Evolutionary conservation across 2,797 vertebrate species (phyloP), one percentile per base, ranked within the genome.

Genomic region (Dromococcyx pavoninus): DNA sequence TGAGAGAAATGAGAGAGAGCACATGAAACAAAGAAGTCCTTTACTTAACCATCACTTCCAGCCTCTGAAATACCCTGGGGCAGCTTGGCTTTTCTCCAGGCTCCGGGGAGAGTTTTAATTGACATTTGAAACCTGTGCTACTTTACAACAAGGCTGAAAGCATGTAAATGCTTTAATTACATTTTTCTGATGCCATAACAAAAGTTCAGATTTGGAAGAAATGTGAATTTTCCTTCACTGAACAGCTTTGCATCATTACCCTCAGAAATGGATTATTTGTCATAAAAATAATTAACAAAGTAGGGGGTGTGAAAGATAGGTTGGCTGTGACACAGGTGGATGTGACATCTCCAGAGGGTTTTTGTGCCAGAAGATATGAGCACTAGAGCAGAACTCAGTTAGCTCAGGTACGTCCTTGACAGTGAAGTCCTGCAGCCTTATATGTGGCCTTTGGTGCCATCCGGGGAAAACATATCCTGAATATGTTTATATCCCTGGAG

Each of bases 381-480:
- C 2, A 9, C 1, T 4, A 37, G 67, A 16, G 13, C 2, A 5
- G 46, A 13, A 39, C 5, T 5, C 35, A 41, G 25, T 54, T 41
- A 8, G 28, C n/a, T 37, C 11, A 1, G n/a, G 50, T 6, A 24
- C 4, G 4, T 39, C 50, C 51, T 28, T 16, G 33, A 10, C 12
- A 1, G 23, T 1, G 2, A 7, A 5, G 28, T 28, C 33, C 69
- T 54, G 86, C 25, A 32, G 66, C 32, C 54, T 33, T 17, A 39
- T 22, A 5, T 1, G 0, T 0, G 3, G 43, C n/a, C 15, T 35
- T 17, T 22, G 64, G 54, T 39, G 48, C 28, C 5, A 3, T 11
- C 37, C 28, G 18, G 39, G 33, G 44, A 25, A 48, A 66, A 24
- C 23, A 22, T 32, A 32, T 28, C 48, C 22, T 32, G 48, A 46